phyloP scores from a whole-genome alignment of 1,140 invertebrate genomes.

The Maconellicoccus hirsutus region DNA sequence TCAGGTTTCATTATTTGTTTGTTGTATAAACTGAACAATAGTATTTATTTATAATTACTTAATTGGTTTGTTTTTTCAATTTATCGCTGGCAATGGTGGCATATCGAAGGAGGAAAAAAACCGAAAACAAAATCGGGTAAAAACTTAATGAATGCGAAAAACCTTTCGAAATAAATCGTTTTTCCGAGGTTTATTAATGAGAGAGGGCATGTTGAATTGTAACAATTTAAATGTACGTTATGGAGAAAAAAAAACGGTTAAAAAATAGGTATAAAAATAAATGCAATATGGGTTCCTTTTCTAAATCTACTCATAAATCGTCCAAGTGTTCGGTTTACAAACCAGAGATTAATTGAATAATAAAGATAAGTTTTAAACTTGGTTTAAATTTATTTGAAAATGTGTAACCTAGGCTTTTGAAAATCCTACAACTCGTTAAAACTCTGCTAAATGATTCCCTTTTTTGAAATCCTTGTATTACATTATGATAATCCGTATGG shows the following conservation, averaged over 20 bases:
- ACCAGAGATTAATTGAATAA: background rate
- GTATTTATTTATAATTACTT: background rate
- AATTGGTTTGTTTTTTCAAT: background rate
- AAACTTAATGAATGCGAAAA: no score
- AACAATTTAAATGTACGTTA: no score
- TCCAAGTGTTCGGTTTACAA: background rate
- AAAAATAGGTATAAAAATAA: background rate
- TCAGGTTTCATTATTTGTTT: background rate
- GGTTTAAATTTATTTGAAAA: conserved; percentile 1
- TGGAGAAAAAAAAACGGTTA: background rate
- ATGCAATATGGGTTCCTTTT: background rate
- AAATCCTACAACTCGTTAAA: conserved; percentile 3
- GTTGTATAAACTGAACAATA: background rate
- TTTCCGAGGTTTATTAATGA: no score
- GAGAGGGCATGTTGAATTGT: no score
- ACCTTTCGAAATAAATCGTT: no score
- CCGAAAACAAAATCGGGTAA: no score
- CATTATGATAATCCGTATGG: background rate
- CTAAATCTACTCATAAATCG: conserved; percentile 4
- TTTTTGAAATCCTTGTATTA: background rate
- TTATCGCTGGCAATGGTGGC: no score
- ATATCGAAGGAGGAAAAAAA: no score
- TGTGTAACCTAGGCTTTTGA: background rate
- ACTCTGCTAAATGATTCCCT: background rate
- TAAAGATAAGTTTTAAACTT: conserved; percentile 1